Percentiles rank a stretch among this genome's conserved stretches.
Evolutionary conservation across 2,888 invertebrate species (phyloP).

Genomic region (Chrysina gloriosa): DNA sequence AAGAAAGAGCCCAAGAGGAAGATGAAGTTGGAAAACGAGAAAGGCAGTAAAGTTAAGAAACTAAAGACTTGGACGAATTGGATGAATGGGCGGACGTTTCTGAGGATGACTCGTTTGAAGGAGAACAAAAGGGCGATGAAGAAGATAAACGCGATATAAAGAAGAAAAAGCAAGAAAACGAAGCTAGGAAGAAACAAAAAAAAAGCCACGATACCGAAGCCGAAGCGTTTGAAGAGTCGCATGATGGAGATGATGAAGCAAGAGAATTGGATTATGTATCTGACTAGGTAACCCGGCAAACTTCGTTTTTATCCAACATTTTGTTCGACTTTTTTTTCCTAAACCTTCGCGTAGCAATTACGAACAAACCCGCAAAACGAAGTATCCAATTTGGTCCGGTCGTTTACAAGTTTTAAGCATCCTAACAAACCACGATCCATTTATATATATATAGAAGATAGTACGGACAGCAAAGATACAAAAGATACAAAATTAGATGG

Average conservation of each 20-base stretch:
- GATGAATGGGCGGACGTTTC: constrained; percentile 90
- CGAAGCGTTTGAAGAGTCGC: constrained; percentile 95
- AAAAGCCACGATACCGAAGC: constrained; percentile 86
- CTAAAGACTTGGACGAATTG: constrained; percentile 92
- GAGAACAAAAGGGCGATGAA: constrained; percentile 75
- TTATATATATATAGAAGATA: too few relatives aligned
- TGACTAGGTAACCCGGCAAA: too few relatives aligned
- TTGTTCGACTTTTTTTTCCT: too few relatives aligned
- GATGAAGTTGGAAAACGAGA: constrained; percentile 77
- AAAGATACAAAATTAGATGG: constrained; percentile 79
- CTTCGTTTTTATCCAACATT: too few relatives aligned
- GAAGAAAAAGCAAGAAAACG: constrained; percentile 71
- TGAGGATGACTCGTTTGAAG: constrained; percentile 83
- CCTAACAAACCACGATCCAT: too few relatives aligned
- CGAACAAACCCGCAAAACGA: too few relatives aligned
- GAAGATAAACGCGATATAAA: constrained; percentile 71
- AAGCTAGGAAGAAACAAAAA: constrained; percentile 73
- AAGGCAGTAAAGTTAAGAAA: constrained; percentile 72
- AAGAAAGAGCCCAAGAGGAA: constrained; percentile 70
- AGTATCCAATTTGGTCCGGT: too few relatives aligned
- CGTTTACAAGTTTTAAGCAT: too few relatives aligned
- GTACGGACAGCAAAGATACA: constrained; percentile 81
- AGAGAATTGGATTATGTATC: constrained; percentile 93
- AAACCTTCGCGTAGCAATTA: too few relatives aligned
- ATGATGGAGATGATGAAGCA: constrained; percentile 97